These are phyloP conservation scores for Colossoma macropomum DNA, from an alignment of 2,113 vertebrate genomes.

Conservation along the genomic window DNA sequence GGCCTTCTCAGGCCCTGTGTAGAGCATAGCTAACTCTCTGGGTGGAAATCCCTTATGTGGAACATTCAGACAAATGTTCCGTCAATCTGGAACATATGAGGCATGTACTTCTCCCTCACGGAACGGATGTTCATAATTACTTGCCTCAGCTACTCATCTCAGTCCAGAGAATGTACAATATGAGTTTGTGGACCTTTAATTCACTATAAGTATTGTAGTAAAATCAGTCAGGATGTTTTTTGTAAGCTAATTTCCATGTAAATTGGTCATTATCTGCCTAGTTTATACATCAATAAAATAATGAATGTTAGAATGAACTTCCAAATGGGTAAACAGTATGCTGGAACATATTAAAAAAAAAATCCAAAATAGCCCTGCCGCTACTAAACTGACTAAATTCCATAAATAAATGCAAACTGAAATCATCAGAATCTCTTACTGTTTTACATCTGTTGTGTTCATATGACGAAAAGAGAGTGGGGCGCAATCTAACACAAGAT, in stretches of 20 bases:
- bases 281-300: too few species aligned
- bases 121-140: not conserved
- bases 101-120: not conserved
- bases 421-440: too few species aligned
- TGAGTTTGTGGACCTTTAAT: not conserved
- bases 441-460: too few species aligned
- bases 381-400: too few species aligned
- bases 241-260: not conserved
- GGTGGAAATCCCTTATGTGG: slow-evolving; percentile 15
- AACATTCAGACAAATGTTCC: slow-evolving; percentile 14
- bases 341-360: too few species aligned
- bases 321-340: not conserved
- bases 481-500: too few species aligned
- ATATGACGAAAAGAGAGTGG: too few species aligned
- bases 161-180: not conserved
- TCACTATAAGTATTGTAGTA: not conserved
- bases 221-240: not conserved
- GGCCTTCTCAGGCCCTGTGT: not conserved
- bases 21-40: slow-evolving; percentile 10
- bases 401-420: too few species aligned
- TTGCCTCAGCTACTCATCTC: not conserved
- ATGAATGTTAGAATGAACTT: not conserved
- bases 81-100: slow-evolving; percentile 10
- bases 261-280: too few species aligned
- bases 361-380: too few species aligned